These are phyloP conservation scores for Hirtodrosophila confusa DNA, from an alignment of 2,888 invertebrate genomes.

Conservation along the genomic window DNA sequence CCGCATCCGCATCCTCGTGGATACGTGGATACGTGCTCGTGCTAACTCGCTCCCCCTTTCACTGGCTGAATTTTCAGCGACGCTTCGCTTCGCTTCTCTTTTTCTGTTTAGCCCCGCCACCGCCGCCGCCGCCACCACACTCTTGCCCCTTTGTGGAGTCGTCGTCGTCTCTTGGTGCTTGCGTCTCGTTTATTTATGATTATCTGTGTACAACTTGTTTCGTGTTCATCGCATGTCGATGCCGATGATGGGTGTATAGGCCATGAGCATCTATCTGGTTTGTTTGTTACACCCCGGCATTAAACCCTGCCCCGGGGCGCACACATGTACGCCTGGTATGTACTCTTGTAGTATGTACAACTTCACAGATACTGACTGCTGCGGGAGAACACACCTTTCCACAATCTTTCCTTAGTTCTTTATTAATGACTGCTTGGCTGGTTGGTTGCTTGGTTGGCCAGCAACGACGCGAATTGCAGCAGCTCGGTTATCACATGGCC, in stretches of 20 bases:
- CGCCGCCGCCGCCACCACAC: too few species aligned
- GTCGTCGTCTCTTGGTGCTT: conserved; percentile 36
- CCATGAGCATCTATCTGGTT: conserved; percentile 66
- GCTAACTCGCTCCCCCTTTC: conserved; percentile 60
- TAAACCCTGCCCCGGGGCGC: conserved; percentile 73
- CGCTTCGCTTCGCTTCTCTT: conserved; percentile 19
- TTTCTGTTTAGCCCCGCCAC: conserved; percentile 2
- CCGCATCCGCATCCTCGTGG: conserved; percentile 30
- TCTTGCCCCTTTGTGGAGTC: neutral
- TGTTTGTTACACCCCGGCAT: conserved; percentile 58
- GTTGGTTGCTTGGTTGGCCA: conserved; percentile 43
- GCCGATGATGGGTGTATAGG: conserved; percentile 71
- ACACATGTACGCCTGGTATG: conserved; percentile 51
- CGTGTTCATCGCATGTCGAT: conserved; percentile 78
- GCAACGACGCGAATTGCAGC: conserved; percentile 46
- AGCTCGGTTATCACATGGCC: conserved; percentile 35
- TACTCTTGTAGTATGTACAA: conserved; percentile 33
- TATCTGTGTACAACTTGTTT: conserved; percentile 81
- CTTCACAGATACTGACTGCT: conserved; percentile 28
- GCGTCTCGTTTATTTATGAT: conserved; percentile 80
- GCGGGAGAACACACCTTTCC: conserved; percentile 51
- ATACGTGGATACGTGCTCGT: conserved; percentile 38
- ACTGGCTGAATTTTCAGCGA: conserved; percentile 9
- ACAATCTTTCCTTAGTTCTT: conserved; percentile 32
- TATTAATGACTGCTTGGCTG: conserved; percentile 48